These are phyloP conservation scores for Volucella zonaria DNA, from an alignment of 2,888 invertebrate genomes.

Conservation along the genomic window DNA sequence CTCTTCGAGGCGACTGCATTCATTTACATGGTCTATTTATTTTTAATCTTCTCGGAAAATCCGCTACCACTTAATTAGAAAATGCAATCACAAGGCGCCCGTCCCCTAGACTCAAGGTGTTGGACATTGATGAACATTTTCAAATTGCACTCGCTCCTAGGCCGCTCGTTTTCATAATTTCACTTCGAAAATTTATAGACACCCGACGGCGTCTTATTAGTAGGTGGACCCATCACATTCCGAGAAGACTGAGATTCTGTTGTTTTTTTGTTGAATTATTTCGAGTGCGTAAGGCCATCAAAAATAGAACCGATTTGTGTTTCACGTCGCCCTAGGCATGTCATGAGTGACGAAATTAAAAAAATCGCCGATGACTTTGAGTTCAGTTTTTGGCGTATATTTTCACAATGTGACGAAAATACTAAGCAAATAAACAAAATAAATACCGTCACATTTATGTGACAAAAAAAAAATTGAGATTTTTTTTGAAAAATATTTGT, in stretches of 20 bases:
- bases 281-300: constrained; percentile 1
- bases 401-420: constrained; percentile 12
- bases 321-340: neutral
- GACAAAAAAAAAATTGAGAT: neutral
- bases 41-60: too few species aligned
- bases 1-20: too few species aligned
- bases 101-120: neutral
- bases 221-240: constrained; percentile 22
- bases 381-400: constrained; percentile 11
- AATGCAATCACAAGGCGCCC: too few species aligned
- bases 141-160: constrained; percentile 11
- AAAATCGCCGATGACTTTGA: constrained; percentile 17
- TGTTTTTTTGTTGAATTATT: constrained; percentile 17
- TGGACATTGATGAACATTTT: neutral
- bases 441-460: constrained; percentile 4
- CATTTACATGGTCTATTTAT: too few species aligned
- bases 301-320: constrained; percentile 26
- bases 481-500: neutral
- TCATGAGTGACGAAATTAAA: constrained; percentile 30
- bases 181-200: neutral
- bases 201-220: neutral
- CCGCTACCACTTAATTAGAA: too few species aligned
- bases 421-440: neutral
- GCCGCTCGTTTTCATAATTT: constrained; percentile 18
- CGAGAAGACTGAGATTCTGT: constrained; percentile 2